phyloP scores from a whole-genome alignment of 2,797 vertebrate species.

The Carduelis carduelis region DNA sequence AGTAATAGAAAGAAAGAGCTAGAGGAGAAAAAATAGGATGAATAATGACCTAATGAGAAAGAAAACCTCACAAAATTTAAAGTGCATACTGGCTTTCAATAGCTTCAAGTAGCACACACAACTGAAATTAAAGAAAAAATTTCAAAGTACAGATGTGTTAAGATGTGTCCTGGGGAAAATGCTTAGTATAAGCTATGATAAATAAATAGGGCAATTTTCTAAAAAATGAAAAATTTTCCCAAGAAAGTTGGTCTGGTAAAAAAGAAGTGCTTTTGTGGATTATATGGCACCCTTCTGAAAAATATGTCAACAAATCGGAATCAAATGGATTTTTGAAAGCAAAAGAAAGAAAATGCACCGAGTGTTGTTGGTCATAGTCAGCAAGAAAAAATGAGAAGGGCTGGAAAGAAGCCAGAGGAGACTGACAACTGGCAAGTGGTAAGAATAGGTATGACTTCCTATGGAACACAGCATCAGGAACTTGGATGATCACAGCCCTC shows the following conservation, averaged over 20 bases:
- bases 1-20: neutral
- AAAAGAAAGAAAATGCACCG: neutral
- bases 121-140: neutral
- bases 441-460: slow-evolving; percentile 24
- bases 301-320: neutral
- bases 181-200: neutral
- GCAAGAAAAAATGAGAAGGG: slow-evolving; percentile 27
- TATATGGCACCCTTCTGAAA: neutral
- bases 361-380: neutral
- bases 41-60: neutral
- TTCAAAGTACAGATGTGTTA: neutral
- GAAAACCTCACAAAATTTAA: neutral
- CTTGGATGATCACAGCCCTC: slow-evolving; percentile 12
- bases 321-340: neutral
- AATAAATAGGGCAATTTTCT: neutral
- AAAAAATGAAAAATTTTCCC: neutral
- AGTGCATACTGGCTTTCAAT: neutral
- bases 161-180: neutral
- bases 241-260: neutral
- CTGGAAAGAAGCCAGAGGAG: slow-evolving; percentile 33
- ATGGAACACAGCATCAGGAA: slow-evolving; percentile 39
- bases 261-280: neutral
- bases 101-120: neutral
- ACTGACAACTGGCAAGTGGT: neutral
- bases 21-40: neutral